Percentiles rank a stretch among this genome's conserved stretches.
Evolutionary conservation across 2,888 invertebrate genomes (phyloP).

Genomic region (Anoplius nigerrimus): DNA sequence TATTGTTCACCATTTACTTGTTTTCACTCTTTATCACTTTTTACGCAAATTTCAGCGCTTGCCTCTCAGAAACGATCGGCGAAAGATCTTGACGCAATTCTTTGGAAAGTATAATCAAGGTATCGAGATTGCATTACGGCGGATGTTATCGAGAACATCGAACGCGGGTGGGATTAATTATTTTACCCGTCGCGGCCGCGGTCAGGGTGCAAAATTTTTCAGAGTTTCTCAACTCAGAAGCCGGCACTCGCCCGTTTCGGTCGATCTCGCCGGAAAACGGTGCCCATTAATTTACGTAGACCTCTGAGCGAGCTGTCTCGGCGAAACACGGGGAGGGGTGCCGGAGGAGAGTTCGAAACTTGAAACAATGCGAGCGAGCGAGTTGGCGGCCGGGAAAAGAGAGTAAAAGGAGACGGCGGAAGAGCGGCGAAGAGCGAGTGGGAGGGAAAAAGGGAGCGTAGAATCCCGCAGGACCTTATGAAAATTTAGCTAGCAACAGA

Average conservation of each 20-base stretch:
- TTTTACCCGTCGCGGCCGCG: conserved; percentile 2
- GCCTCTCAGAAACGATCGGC: no score
- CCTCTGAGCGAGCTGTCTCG: background rate
- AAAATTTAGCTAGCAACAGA: conserved; percentile 67
- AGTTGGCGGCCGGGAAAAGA: background rate
- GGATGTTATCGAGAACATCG: no score
- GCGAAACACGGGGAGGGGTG: background rate
- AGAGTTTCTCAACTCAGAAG: no score
- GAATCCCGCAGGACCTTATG: conserved; percentile 59
- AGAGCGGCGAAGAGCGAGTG: background rate
- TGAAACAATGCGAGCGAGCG: background rate
- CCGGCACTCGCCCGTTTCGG: no score
- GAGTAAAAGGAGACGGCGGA: conserved; percentile 2
- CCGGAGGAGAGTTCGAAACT: background rate
- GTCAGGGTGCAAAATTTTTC: background rate
- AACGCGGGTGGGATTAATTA: no score
- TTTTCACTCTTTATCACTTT: no score
- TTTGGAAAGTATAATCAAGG: no score
- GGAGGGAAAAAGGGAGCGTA: conserved; percentile 5
- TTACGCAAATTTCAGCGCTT: no score
- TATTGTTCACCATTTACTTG: no score
- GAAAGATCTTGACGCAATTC: no score
- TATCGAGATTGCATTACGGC: no score
- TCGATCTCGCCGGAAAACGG: no score
- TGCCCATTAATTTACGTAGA: background rate